These are phyloP conservation scores for Trididemnum miniatum DNA, from an alignment of 23 tunicate species.

Conservation along the genomic window DNA sequence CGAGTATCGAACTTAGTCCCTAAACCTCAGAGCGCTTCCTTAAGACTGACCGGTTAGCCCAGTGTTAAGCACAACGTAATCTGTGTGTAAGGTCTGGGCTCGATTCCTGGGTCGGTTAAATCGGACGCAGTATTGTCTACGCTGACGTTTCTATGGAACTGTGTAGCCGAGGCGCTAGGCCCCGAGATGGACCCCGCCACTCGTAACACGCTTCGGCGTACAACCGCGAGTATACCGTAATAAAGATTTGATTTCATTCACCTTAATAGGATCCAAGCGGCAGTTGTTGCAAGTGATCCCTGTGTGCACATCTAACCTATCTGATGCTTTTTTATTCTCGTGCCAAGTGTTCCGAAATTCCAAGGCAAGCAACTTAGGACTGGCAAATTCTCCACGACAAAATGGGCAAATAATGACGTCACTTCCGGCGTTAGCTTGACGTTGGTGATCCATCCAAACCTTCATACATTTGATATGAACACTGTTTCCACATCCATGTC, in stretches of 20 bases:
- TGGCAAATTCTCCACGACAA: conserved; percentile 82
- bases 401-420: conserved; percentile 70
- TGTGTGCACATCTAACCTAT: conserved; percentile 44
- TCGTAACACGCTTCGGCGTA: too few species aligned
- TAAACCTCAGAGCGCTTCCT: too few species aligned
- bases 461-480: conserved; percentile 97
- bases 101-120: too few species aligned
- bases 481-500: conserved; percentile 95
- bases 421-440: conserved; percentile 37
- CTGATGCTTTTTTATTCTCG: conserved; percentile 11
- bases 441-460: conserved; percentile 94
- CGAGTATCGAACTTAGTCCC: too few species aligned
- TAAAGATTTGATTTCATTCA: conserved; percentile 5
- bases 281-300: conserved; percentile 56
- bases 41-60: too few species aligned
- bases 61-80: too few species aligned
- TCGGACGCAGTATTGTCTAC: too few species aligned
- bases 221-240: too few species aligned
- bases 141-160: too few species aligned
- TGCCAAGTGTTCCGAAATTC: conserved; percentile 63
- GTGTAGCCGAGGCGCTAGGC: too few species aligned
- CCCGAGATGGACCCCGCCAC: too few species aligned
- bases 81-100: too few species aligned
- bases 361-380: conserved; percentile 16
- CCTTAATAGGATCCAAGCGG: conserved; percentile 76